Evolutionary conservation across 2,113 vertebrate genomes (phyloP).

Genomic region (Phainopepla nitens): DNA sequence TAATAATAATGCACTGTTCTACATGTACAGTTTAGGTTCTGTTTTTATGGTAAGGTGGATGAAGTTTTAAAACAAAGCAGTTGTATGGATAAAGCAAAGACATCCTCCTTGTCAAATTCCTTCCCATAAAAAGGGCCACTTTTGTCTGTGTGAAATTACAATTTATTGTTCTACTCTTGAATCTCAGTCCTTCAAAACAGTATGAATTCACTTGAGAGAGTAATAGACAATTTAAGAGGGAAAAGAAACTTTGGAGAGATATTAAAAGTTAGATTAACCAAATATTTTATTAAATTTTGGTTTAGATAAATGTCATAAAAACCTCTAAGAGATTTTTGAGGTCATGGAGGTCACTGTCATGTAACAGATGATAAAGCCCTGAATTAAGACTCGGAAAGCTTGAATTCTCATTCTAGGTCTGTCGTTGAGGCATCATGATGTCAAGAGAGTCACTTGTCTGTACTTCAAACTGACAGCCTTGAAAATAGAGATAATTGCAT

Average conservation of each 20-base stretch:
- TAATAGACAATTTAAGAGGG: background rate
- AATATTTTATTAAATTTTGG: background rate
- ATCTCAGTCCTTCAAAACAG: background rate
- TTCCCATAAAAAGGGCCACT: background rate
- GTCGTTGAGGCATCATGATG: background rate
- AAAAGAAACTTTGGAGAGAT: background rate
- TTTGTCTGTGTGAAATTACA: background rate
- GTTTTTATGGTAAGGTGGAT: background rate
- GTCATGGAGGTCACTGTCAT: background rate
- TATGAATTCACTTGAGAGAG: background rate
- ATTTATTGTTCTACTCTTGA: background rate
- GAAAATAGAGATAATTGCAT: background rate
- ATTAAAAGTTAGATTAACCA: background rate
- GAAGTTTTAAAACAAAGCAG: background rate
- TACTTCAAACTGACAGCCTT: background rate
- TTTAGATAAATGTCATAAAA: background rate
- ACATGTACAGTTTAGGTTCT: background rate
- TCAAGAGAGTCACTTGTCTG: background rate
- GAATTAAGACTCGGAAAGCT: background rate
- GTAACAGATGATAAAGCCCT: background rate
- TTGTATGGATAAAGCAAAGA: background rate
- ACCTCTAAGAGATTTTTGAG: background rate
- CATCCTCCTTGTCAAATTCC: background rate
- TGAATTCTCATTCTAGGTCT: background rate
- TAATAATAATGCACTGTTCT: background rate